Base-by-base conservation (phyloP, 2,113 vertebrate genomes). In the Puma concolor region DNA sequence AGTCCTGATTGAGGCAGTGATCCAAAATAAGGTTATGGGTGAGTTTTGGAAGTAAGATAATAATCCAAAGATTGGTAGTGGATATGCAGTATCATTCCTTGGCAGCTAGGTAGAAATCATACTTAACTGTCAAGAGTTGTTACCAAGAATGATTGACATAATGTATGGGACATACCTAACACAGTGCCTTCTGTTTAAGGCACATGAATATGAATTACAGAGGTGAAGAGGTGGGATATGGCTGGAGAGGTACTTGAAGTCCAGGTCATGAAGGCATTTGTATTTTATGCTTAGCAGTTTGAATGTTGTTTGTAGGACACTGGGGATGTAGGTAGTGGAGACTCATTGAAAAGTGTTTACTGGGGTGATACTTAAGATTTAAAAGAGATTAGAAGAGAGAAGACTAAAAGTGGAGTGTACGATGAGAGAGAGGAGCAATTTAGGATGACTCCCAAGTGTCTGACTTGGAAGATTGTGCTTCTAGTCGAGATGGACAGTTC, bases 241-340 rank as follows among this genome's bases (percentile, higher is more conserved):
- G 15, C 81, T 79, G 21, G 27, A 76, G 63, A 80, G 5, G 3
- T 63, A 29, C 48, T 77, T 93, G 44, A 80, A 63, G 44, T 13
- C 38, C 11, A 38, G 19, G 31, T 81, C 33, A 60, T 77, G 89
- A 93, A 85, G 25, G 76, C 50, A 63, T 67, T 94, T 89, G 10
- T 80, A 50, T 80, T 93, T 90, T 91, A 25, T 91, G 41, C 19
- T 71, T 86, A 93, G 79, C 48, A 69, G 50, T 88, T 93, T 91
- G 50, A 94, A 92, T 44, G 33, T 10, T 91, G 11, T 81, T 79
- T 89, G 66, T 87, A 91, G 60, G 76, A 13, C 9, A 31, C 76
- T 81, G 10, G 27, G 10, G 9, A 74, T 90, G 14, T 25, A 38
- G 44, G 21, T 31, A 66, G 54, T 88, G 15, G n/a, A 74, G 81